Conservation (phyloP, 2,797 vertebrate species). For the Serranus cabrilla region DNA sequence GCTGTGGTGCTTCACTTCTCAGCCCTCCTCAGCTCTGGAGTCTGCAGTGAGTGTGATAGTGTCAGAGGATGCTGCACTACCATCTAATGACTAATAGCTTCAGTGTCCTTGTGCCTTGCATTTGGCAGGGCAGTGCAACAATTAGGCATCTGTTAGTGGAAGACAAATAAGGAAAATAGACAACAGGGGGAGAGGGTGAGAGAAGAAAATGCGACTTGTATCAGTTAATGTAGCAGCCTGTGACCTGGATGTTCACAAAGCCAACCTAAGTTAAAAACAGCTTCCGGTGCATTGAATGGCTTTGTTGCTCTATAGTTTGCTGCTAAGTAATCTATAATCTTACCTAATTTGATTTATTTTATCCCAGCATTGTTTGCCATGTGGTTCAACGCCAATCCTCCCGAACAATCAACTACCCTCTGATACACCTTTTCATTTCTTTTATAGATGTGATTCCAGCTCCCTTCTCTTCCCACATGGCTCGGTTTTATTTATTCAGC, state of each 20-base stretch:
- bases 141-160: constrained; percentile 90
- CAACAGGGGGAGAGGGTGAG: constrained; percentile 35
- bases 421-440: not conserved
- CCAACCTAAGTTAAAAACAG: not conserved
- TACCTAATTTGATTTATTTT: not conserved
- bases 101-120: constrained; percentile 74
- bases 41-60: constrained; percentile 49
- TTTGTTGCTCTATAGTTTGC: not conserved
- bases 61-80: constrained; percentile 83
- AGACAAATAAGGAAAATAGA: constrained; percentile 48
- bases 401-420: not conserved
- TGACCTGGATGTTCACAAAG: constrained; percentile 8
- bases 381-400: not conserved
- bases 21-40: constrained; percentile 13
- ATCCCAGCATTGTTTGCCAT: not conserved
- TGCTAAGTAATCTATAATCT: not conserved
- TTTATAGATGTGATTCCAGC: not conserved
- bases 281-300: not conserved
- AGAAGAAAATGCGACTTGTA: not conserved
- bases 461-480: not conserved
- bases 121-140: constrained; percentile 82
- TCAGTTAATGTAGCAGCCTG: constrained; percentile 15
- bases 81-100: constrained; percentile 85
- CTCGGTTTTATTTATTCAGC: not conserved
- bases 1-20: constrained; percentile 33